Conservation (phyloP, 2,797 vertebrate species). For the Chelon auratus region DNA sequence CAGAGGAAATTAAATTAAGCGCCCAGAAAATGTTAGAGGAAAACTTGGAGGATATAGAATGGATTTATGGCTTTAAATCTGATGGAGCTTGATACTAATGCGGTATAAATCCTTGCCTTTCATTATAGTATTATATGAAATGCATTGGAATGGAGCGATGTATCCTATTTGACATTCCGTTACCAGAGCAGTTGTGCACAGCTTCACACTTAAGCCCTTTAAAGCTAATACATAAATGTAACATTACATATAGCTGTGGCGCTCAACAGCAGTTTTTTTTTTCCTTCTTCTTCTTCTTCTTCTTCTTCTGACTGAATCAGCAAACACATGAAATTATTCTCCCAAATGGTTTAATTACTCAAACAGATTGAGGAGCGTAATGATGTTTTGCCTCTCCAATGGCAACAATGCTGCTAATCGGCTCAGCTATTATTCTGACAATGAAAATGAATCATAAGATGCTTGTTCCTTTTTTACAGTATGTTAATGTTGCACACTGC, state of each 20-base stretch:
- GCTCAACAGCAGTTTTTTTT: conserved; percentile 57
- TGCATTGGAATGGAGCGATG: conserved; percentile 80
- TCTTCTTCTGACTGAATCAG: conserved; percentile 70
- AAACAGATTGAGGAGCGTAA: conserved; percentile 80
- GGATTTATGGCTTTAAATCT: conserved; percentile 85
- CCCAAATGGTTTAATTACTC: conserved; percentile 82
- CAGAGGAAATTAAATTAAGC: conserved; percentile 83
- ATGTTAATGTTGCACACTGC: conserved; percentile 66
- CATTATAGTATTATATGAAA: conserved; percentile 84
- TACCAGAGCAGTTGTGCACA: conserved; percentile 82
- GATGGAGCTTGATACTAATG: conserved; percentile 86
- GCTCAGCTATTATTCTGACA: conserved; percentile 80
- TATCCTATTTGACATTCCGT: conserved; percentile 85
- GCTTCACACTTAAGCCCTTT: conserved; percentile 84
- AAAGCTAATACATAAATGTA: conserved; percentile 86
- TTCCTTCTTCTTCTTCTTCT: background rate
- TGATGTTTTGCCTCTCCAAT: conserved; percentile 78
- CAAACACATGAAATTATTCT: conserved; percentile 72
- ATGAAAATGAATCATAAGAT: conserved; percentile 78
- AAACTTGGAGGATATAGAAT: conserved; percentile 83
- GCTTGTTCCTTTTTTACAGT: conserved; percentile 73
- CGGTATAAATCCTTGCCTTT: conserved; percentile 83
- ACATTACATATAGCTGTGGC: conserved; percentile 77
- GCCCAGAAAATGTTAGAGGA: conserved; percentile 77
- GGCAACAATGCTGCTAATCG: conserved; percentile 80